Conservation (phyloP, 2,888 invertebrate species). For the Salticus scenicus region DNA sequence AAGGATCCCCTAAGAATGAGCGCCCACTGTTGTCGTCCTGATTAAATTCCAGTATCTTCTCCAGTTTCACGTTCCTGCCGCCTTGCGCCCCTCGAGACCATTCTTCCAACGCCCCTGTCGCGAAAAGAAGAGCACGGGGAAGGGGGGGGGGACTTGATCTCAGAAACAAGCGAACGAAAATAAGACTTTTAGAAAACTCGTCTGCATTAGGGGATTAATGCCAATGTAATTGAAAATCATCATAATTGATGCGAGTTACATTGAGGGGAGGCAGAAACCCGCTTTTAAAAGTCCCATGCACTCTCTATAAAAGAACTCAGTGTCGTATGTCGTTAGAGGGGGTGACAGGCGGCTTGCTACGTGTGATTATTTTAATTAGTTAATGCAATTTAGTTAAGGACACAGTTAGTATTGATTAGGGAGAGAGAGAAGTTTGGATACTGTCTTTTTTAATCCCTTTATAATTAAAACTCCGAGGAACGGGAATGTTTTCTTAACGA, state of each 20-base stretch:
- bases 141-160: constrained; percentile 2
- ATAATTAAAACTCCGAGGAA: constrained; percentile 5
- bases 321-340: constrained; percentile 30
- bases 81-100: constrained; percentile 56
- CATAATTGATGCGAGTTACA: constrained; percentile 68
- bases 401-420: constrained; percentile 25
- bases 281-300: neutral
- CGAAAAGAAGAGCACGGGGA: too few relatives aligned
- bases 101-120: constrained; percentile 45
- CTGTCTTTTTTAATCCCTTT: constrained; percentile 11
- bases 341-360: constrained; percentile 46
- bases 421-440: neutral
- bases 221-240: constrained; percentile 70
- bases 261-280: neutral
- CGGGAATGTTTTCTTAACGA: neutral
- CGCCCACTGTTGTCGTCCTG: constrained; percentile 66
- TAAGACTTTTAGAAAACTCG: constrained; percentile 69
- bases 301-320: constrained; percentile 11
- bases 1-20: constrained; percentile 63
- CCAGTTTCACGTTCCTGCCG: constrained; percentile 63
- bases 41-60: constrained; percentile 68
- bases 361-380: constrained; percentile 67
- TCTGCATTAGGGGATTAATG: constrained; percentile 67
- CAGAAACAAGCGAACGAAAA: constrained; percentile 42
- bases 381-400: constrained; percentile 60